Evolutionary conservation across 2,797 vertebrate genomes (phyloP), one percentile per base, ranked within the genome.

Genomic region (Dendrocincla fuliginosa): DNA sequence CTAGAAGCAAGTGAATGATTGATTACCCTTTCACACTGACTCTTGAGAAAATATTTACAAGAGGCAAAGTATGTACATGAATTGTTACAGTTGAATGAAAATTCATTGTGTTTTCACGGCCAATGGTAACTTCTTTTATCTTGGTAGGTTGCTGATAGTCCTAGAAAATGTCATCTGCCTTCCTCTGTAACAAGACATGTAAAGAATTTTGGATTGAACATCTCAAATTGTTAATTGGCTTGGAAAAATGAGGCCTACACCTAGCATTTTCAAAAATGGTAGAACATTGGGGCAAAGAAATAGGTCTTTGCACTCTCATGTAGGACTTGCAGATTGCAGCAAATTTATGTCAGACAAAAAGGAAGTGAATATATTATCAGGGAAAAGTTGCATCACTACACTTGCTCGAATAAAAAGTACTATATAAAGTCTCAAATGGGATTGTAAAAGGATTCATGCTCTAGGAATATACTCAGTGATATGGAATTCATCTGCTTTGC

Each of bases 361-460:
- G 32, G 71, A 89, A 90, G 28, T 49, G 16, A 84, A 80, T 83
- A 47, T 79, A 59, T 79, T 90, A 55, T 49, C 56, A 37, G 27
- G 70, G 73, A 49, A 79, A 90, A 53, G 71, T 80, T 89, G 17
- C n/a, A 61, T 81, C 42, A 15, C 49, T 85, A 4, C 57, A 57
- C 53, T 81, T 91, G 30, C 69, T 94, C 1, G 0, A 71, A 91
- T 81, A 81, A 93, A 75, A 94, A 75, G 28, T 57, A 78, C 69
- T 93, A 13, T 77, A 70, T 57, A 61, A 88, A 85, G 35, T 55
- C 73, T 88, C 46, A 76, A 44, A 86, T 84, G 71, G 53, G 69
- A 74, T 25, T 94, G 68, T 94, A 85, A 95, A 92, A 89, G 56
- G 52, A 60, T 85, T 95, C 55, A 9, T 92, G 30, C 60, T 80